Base-by-base conservation (phyloP, 2,888 invertebrate species). In the Calephelis perditalis region DNA sequence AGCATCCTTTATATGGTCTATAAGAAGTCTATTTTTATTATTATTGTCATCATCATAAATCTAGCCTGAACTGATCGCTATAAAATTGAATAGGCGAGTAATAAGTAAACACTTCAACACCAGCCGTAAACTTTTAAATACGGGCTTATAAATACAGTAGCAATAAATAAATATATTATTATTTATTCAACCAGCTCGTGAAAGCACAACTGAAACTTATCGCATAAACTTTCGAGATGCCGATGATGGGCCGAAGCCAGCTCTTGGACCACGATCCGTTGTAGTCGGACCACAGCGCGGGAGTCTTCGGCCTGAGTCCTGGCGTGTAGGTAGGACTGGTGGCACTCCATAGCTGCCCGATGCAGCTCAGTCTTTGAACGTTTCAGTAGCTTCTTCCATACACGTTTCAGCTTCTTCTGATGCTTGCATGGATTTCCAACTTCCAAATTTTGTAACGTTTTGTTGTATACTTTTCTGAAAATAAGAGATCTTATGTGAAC, bases 161-260 rank as follows among this genome's bases (percentile, higher is more conserved):
- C 26, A 26, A 26, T 26, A 3, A 26, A 26, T 26, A 26, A 26
- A 26, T 2, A 26, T 9, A 12, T 10, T 49, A 52, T 11, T 26
- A 52, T 52, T 26, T 35, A 52, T 52, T 52, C n/a, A 52, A 52
- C 35, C 11, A 52, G 35, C 2, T 35, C 52, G 36, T 54, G 35
- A 54, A 54, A 54, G 36, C 52, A 54, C 7, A 54, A 3, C 7
- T 54, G 52, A 54, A 54, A 54, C 36, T 54, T 54, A 5, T 54
- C 52, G 52, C 52, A 54, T 36, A 54, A 7, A n/a, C 35, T 54
- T 54, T 54, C 52, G 35, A 54, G 36, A 7, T 54, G 52, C 6
- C 35, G 35, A 36, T 36, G 36, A n/a, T 54, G 36, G 11, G 36
- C 26, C 1, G 11, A 35, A 2, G 52, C 11, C 3, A 54, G 7